Percentiles rank a stretch among this genome's conserved stretches.
Evolutionary conservation across 2,113 vertebrate genomes (phyloP).

Genomic region (Tragelaphus imberbis): DNA sequence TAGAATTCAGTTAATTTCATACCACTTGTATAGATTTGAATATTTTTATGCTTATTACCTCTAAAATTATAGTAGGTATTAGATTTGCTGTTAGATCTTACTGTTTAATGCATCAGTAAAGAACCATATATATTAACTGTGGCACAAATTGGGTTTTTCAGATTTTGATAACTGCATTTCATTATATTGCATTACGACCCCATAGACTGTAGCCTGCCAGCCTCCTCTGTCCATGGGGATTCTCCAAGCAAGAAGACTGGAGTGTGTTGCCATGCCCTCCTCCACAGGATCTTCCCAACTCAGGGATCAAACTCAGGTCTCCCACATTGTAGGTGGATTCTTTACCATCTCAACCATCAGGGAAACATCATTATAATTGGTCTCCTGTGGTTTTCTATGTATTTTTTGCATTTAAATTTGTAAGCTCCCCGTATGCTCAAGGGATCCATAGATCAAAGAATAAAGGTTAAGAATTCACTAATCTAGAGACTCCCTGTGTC

Average conservation of each 20-base stretch:
- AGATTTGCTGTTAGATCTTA: neutral
- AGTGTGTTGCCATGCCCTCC: neutral
- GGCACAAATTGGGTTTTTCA: neutral
- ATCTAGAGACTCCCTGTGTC: neutral
- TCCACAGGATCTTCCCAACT: neutral
- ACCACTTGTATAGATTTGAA: neutral
- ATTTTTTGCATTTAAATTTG: neutral
- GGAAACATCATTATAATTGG: neutral
- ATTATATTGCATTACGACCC: neutral
- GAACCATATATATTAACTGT: neutral
- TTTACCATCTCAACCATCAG: neutral
- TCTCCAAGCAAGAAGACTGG: neutral
- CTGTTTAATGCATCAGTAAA: neutral
- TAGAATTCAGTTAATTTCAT: neutral
- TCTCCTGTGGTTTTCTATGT: neutral
- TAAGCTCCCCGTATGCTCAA: neutral
- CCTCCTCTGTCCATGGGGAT: neutral
- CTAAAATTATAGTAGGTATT: neutral
- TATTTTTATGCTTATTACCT: neutral
- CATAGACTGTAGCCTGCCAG: neutral
- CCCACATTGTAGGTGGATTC: neutral
- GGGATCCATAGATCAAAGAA: neutral
- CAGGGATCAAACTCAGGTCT: neutral
- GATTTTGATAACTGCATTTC: neutral
- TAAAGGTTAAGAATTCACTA: neutral